phyloP scores from a whole-genome alignment of 2,113 vertebrate genomes.

The Nannobrachium achirus region DNA sequence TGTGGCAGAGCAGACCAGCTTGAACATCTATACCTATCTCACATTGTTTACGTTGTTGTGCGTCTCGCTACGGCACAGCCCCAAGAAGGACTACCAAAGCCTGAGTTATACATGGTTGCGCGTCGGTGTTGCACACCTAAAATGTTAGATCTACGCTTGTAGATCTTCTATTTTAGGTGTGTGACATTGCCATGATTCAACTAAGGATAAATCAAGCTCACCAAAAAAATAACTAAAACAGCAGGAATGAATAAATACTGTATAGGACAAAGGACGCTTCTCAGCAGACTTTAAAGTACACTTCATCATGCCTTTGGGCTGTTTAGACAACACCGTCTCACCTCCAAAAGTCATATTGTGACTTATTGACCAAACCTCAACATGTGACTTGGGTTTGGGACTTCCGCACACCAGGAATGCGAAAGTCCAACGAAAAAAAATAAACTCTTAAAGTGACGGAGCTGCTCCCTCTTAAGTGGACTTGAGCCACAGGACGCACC shows the following conservation, averaged over 20 bases:
- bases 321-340: too few relatives aligned
- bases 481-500: too few relatives aligned
- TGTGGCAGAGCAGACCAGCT: background rate
- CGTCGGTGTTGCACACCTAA: too few relatives aligned
- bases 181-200: background rate
- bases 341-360: too few relatives aligned
- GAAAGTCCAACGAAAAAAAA: too few relatives aligned
- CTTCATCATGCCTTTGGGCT: background rate
- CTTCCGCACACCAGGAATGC: too few relatives aligned
- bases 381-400: too few relatives aligned
- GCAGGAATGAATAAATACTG: constrained; percentile 81
- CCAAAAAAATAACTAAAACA: constrained; percentile 49
- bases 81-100: constrained; percentile 17
- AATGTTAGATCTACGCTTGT: too few relatives aligned
- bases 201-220: background rate
- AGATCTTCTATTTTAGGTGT: background rate
- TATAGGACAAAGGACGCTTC: background rate
- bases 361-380: too few relatives aligned
- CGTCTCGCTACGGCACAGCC: constrained; percentile 48
- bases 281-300: background rate
- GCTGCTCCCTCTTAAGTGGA: too few relatives aligned
- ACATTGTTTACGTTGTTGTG: background rate
- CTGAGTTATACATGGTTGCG: too few relatives aligned
- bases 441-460: too few relatives aligned
- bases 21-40: background rate